Conservation (phyloP, 2,113 vertebrate species). For the Periophthalmus modestus region DNA sequence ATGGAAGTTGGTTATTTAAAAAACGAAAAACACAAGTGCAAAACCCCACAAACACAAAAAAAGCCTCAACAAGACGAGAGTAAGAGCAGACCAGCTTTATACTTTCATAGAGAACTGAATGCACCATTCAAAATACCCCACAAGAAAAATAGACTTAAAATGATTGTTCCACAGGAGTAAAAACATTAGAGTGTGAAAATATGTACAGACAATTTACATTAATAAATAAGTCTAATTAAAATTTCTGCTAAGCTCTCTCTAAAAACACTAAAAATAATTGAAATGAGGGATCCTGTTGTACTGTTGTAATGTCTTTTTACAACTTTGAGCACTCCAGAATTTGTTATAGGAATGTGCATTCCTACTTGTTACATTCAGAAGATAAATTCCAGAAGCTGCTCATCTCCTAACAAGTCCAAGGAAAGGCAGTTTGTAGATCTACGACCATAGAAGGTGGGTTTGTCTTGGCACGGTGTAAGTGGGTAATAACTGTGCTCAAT, state of each 20-base stretch:
- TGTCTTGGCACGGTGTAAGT: conserved; percentile 71
- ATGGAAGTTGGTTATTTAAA: neutral
- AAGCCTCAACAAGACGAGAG: neutral
- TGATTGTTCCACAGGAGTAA: conserved; percentile 23
- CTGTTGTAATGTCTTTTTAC: conserved; percentile 23
- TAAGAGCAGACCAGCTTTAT: neutral
- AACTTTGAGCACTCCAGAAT: conserved; percentile 7
- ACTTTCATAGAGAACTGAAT: neutral
- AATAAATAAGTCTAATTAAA: conserved; percentile 67
- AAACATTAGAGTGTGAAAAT: conserved; percentile 53
- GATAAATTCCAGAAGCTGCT: conserved; percentile 79
- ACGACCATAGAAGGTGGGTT: conserved; percentile 79
- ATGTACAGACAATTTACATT: conserved; percentile 60
- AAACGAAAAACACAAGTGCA: conserved; percentile 9
- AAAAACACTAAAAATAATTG: conserved; percentile 18
- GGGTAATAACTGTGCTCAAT: conserved; percentile 69
- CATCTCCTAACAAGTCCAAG: conserved; percentile 80
- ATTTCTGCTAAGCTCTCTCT: conserved; percentile 13
- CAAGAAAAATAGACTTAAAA: conserved; percentile 15
- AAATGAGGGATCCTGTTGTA: conserved; percentile 2
- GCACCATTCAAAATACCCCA: conserved; percentile 9
- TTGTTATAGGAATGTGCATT: neutral
- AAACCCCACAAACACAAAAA: neutral
- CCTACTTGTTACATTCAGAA: conserved; percentile 64
- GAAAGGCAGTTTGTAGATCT: conserved; percentile 82